These are phyloP conservation scores for Chrysina gloriosa DNA, from an alignment of 2,888 invertebrate species.

Conservation along the genomic window DNA sequence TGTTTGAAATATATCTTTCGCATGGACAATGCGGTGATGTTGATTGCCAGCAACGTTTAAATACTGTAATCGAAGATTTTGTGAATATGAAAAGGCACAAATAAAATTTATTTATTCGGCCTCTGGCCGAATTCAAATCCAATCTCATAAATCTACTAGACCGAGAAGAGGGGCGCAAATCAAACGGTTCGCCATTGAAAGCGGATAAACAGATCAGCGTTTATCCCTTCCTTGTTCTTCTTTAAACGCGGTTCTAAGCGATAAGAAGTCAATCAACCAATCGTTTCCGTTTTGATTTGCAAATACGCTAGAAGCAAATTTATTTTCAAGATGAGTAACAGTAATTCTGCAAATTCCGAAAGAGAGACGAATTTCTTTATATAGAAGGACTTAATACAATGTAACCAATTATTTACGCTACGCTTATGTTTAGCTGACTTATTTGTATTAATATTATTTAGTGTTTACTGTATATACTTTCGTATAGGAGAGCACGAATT, in stretches of 20 bases:
- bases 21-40: background rate
- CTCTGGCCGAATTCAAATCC: conserved; percentile 24
- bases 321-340: background rate
- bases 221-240: conserved; percentile 6
- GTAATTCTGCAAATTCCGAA: too few relatives aligned
- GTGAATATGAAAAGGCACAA: background rate
- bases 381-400: too few relatives aligned
- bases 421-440: too few relatives aligned
- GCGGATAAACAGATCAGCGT: background rate
- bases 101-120: conserved; percentile 12
- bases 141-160: conserved; percentile 18
- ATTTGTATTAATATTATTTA: too few relatives aligned
- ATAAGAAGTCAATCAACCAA: background rate
- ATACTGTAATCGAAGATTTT: background rate
- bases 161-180: conserved; percentile 24
- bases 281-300: background rate
- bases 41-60: background rate
- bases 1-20: background rate
- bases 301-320: background rate
- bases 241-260: background rate
- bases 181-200: conserved; percentile 6
- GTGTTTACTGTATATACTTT: too few relatives aligned
- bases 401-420: too few relatives aligned
- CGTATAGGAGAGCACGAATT: too few relatives aligned
- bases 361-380: too few relatives aligned